phyloP scores from a whole-genome alignment of 2,888 invertebrate genomes.

The Ornithoptera alexandrae region DNA sequence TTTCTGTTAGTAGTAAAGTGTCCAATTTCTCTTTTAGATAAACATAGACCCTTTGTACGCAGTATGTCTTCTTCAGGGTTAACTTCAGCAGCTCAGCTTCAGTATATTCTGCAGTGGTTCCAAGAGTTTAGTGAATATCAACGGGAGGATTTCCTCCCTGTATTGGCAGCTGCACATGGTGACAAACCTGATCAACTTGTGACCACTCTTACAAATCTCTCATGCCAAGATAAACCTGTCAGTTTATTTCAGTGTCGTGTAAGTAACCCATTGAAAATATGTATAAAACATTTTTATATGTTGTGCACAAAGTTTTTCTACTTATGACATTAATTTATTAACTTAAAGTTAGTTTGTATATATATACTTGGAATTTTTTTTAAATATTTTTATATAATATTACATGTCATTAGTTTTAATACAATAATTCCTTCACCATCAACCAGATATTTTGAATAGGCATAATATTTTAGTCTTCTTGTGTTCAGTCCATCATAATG shows the following conservation, averaged over 20 bases:
- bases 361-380: too few species aligned
- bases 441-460: too few species aligned
- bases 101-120: constrained; percentile 92
- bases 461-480: too few species aligned
- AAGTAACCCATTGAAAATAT: constrained; percentile 44
- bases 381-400: too few species aligned
- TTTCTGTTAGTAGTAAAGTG: not conserved
- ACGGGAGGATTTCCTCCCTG: constrained; percentile 89
- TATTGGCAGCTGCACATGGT: constrained; percentile 82
- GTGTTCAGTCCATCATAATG: too few species aligned
- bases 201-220: constrained; percentile 82
- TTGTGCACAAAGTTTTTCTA: too few species aligned
- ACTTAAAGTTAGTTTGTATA: too few species aligned
- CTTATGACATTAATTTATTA: too few species aligned
- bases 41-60: constrained; percentile 50
- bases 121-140: constrained; percentile 94
- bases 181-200: constrained; percentile 87
- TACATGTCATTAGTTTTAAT: too few species aligned
- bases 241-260: constrained; percentile 91
- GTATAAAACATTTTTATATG: not conserved
- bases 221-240: constrained; percentile 87
- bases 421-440: too few species aligned
- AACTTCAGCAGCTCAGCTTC: constrained; percentile 86
- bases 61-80: constrained; percentile 80
- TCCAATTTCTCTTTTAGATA: constrained; percentile 42